phyloP scores from a whole-genome alignment of 2,797 vertebrate genomes.

The Tenualosa thibaudeaui region DNA sequence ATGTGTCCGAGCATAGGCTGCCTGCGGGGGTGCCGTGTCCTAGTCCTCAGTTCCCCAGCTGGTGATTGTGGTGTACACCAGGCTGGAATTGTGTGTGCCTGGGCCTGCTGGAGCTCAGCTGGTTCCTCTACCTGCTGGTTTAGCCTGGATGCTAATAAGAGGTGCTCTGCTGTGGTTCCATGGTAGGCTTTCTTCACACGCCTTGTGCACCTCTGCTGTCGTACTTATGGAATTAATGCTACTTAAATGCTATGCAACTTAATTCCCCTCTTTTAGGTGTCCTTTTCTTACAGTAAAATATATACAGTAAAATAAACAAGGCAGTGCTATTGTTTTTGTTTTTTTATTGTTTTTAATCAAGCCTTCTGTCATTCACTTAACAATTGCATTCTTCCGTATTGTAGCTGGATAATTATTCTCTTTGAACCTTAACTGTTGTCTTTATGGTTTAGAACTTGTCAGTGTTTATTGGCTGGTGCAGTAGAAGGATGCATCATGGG shows the following conservation, averaged over 20 bases:
- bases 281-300: background rate
- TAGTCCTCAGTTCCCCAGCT: background rate
- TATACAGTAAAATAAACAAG: too few species aligned
- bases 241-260: background rate
- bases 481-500: background rate
- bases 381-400: background rate
- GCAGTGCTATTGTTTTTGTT: background rate
- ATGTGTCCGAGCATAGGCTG: background rate
- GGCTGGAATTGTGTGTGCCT: background rate
- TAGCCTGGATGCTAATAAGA: background rate
- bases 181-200: background rate
- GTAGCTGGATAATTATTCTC: background rate
- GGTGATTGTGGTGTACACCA: background rate
- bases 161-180: background rate
- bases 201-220: background rate
- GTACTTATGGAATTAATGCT: background rate
- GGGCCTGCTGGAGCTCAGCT: background rate
- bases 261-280: background rate
- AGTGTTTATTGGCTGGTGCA: background rate
- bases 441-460: background rate
- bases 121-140: background rate
- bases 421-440: background rate
- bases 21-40: background rate
- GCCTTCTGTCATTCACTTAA: background rate
- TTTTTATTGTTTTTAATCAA: background rate